Percentiles rank a stretch among this genome's conserved stretches.
phyloP scores from a whole-genome alignment of 2,888 invertebrate species.

The Drosophila paranaensis region DNA sequence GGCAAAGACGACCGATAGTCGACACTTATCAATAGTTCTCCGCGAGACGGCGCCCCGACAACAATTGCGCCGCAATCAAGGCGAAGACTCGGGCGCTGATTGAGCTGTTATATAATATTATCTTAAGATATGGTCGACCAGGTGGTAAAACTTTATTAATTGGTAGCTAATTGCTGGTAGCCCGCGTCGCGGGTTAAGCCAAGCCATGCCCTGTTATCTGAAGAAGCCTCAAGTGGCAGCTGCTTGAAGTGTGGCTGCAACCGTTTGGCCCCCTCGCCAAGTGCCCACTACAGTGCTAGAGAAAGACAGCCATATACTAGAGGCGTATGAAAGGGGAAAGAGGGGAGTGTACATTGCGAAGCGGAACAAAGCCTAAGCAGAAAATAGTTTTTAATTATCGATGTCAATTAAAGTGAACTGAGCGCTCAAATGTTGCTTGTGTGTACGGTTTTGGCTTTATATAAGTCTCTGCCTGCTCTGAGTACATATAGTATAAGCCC shows the following conservation, averaged over 20 bases:
- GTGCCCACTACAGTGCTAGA: not conserved
- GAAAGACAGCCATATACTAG: not conserved
- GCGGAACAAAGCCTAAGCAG: slow-evolving; percentile 48
- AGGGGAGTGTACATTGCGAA: slow-evolving; percentile 22
- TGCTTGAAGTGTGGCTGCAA: slow-evolving; percentile 21
- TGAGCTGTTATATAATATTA: slow-evolving; percentile 14
- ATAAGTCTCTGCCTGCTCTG: slow-evolving; percentile 40
- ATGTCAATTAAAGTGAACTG: slow-evolving; percentile 82
- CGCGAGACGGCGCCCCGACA: not conserved
- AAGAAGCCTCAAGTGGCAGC: slow-evolving; percentile 24
- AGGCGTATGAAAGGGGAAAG: not conserved
- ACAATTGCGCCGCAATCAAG: slow-evolving; percentile 34
- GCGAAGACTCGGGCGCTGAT: slow-evolving; percentile 26
- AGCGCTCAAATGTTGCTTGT: slow-evolving; percentile 50
- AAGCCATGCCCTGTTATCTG: slow-evolving; percentile 23
- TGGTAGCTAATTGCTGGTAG: slow-evolving; percentile 55
- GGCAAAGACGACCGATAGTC: slow-evolving; percentile 11
- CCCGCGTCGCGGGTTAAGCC: not conserved
- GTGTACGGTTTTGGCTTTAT: slow-evolving; percentile 48
- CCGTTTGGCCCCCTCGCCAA: not conserved
- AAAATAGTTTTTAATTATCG: slow-evolving; percentile 78
- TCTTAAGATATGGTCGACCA: slow-evolving; percentile 37
- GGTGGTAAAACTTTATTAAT: slow-evolving; percentile 63
- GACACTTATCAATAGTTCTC: slow-evolving; percentile 40
- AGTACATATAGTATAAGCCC: slow-evolving; percentile 19